Conservation (phyloP, 2,888 invertebrate species). For the Pinctada fucata region DNA sequence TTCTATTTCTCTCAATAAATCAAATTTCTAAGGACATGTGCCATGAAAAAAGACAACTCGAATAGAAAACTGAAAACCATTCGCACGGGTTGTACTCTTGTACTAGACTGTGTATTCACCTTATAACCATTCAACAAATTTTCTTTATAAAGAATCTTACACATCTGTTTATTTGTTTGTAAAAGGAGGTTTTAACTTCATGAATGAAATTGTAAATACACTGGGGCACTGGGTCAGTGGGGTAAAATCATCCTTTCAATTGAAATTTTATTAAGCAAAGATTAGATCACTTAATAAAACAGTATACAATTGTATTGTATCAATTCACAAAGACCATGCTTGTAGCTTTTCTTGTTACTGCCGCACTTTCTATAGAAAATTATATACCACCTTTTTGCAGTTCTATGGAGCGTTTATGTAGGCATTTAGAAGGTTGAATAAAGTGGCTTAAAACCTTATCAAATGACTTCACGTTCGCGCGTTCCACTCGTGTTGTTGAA, state of each 20-base stretch:
- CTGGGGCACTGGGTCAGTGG: conserved; percentile 24
- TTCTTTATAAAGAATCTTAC: no score
- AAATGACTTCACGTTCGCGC: conserved; percentile 12
- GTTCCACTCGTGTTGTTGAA: conserved; percentile 16
- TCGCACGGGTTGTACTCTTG: no score
- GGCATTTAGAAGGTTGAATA: conserved; percentile 22
- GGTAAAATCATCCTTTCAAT: conserved; percentile 13
- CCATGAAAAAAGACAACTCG: no score
- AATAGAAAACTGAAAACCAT: no score
- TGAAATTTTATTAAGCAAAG: conserved; percentile 21
- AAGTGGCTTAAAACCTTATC: conserved; percentile 15
- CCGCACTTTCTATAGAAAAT: conserved; percentile 17
- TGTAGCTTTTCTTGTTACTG: conserved; percentile 16
- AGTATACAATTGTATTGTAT: conserved; percentile 22
- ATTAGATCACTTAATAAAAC: conserved; percentile 32
- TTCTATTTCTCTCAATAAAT: no score
- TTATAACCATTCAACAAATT: no score
- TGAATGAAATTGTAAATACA: conserved; percentile 2
- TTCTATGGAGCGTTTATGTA: conserved; percentile 24
- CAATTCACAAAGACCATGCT: conserved; percentile 8
- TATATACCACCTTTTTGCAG: conserved; percentile 24
- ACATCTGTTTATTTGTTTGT: no score
- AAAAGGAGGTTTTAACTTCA: neutral
- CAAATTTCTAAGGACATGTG: no score
- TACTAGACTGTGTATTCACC: no score